Evolutionary conservation across 2,888 invertebrate species (phyloP).

Genomic region (Apodemia zela): DNA sequence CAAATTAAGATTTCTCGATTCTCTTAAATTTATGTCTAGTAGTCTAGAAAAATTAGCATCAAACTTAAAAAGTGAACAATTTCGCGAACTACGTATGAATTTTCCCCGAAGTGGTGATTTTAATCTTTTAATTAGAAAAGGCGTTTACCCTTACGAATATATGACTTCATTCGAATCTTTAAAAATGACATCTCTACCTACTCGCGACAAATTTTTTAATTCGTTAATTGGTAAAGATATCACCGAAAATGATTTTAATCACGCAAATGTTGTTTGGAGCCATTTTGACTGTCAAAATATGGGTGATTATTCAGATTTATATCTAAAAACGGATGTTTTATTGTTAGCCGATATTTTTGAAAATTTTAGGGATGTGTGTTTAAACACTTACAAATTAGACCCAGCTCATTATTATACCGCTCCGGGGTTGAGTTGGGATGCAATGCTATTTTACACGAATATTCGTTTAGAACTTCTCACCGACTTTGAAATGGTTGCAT

Average conservation of each 20-base stretch:
- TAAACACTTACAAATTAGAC: conserved; percentile 34
- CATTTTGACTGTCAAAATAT: conserved; percentile 30
- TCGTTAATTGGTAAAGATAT: conserved; percentile 1
- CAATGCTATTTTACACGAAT: conserved; percentile 33
- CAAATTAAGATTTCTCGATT: too few species aligned
- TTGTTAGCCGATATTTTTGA: conserved; percentile 44
- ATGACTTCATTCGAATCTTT: conserved; percentile 25
- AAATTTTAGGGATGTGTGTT: conserved; percentile 41
- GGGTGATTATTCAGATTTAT: conserved; percentile 35
- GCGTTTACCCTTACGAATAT: conserved; percentile 28
- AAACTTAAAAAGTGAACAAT: background rate
- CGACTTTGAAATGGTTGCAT: conserved; percentile 29
- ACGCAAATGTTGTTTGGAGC: conserved; percentile 23
- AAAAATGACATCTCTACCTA: conserved; percentile 23
- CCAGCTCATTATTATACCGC: conserved; percentile 35
- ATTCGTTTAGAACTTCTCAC: conserved; percentile 31
- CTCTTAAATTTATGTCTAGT: too few species aligned
- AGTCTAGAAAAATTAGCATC: too few species aligned
- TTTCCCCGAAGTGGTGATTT: too few species aligned
- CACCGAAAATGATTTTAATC: conserved; percentile 21
- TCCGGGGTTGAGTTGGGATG: conserved; percentile 38
- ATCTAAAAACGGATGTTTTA: conserved; percentile 41
- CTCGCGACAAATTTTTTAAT: conserved; percentile 13
- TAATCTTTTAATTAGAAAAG: conserved; percentile 13
- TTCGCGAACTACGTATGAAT: too few species aligned